Percentiles rank a stretch among this genome's conserved stretches.
Conservation (phyloP, 2,888 invertebrate species). For the Drosophila helvetica region DNA sequence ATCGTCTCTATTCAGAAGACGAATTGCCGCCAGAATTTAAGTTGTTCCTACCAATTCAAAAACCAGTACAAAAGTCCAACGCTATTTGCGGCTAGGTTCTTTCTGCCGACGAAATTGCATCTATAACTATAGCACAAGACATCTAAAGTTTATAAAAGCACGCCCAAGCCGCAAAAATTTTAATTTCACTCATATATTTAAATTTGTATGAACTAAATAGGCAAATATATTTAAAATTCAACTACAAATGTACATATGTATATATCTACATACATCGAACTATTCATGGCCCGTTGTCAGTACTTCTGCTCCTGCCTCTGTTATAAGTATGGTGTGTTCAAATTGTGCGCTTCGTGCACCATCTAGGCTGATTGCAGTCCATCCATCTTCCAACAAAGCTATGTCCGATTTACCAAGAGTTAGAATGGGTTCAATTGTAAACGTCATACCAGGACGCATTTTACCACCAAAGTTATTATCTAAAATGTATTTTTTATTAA, state of each 20-base stretch:
- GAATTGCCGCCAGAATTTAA: slow-evolving; percentile 97
- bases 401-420: slow-evolving; percentile 89
- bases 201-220: slow-evolving; percentile 26
- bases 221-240: slow-evolving; percentile 20
- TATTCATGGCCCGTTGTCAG: slow-evolving; percentile 86
- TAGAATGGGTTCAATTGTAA: slow-evolving; percentile 96
- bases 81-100: slow-evolving; percentile 72
- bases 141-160: slow-evolving; percentile 18
- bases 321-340: slow-evolving; percentile 96
- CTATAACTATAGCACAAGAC: slow-evolving; percentile 1
- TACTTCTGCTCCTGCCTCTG: slow-evolving; percentile 90
- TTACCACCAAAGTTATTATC: slow-evolving; percentile 87
- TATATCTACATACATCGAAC: background rate
- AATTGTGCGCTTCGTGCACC: slow-evolving; percentile 93
- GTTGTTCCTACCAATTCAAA: slow-evolving; percentile 96
- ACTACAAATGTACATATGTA: slow-evolving; percentile 26
- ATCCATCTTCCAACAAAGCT: slow-evolving; percentile 92
- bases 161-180: slow-evolving; percentile 41
- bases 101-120: background rate
- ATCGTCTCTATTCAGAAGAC: slow-evolving; percentile 95
- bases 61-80: slow-evolving; percentile 83
- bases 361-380: slow-evolving; percentile 95
- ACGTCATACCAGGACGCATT: slow-evolving; percentile 96
- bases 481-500: slow-evolving; percentile 70
- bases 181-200: slow-evolving; percentile 9